phyloP scores from a whole-genome alignment of 2,888 invertebrate species.

The Folsomia candida region DNA sequence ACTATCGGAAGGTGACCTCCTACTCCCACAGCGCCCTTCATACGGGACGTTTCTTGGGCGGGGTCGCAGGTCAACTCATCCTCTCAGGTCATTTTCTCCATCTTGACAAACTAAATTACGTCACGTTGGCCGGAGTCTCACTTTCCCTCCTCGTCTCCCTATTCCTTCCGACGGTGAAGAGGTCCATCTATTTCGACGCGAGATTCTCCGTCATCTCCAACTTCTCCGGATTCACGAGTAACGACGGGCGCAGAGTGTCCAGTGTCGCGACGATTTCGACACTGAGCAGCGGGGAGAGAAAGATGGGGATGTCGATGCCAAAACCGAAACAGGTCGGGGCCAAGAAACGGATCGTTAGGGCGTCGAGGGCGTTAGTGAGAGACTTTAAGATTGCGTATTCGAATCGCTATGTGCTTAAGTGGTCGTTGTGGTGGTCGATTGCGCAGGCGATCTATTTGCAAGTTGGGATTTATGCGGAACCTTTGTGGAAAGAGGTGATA shows the following conservation, averaged over 20 bases:
- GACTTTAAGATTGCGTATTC: slow-evolving; percentile 63
- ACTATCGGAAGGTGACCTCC: slow-evolving; percentile 79
- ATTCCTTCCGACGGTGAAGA: slow-evolving; percentile 69
- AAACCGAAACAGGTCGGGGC: neutral
- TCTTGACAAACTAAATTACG: slow-evolving; percentile 73
- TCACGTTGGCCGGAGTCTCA: slow-evolving; percentile 69
- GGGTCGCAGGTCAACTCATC: slow-evolving; percentile 71
- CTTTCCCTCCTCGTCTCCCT: slow-evolving; percentile 70
- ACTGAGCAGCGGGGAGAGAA: neutral
- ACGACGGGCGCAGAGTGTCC: neutral
- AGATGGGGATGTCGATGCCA: neutral
- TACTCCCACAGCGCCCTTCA: slow-evolving; percentile 78
- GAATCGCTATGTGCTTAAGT: slow-evolving; percentile 63
- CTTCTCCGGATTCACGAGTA: neutral
- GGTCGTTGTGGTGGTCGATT: slow-evolving; percentile 62
- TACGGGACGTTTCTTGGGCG: slow-evolving; percentile 73
- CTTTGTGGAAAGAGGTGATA: slow-evolving; percentile 35
- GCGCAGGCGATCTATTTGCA: slow-evolving; percentile 35
- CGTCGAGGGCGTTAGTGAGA: slow-evolving; percentile 57
- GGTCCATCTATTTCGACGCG: slow-evolving; percentile 76
- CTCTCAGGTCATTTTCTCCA: slow-evolving; percentile 66
- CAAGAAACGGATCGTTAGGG: slow-evolving; percentile 30
- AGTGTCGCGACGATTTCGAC: neutral
- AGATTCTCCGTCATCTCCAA: slow-evolving; percentile 43
- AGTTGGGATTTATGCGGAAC: slow-evolving; percentile 36